Percentiles rank a stretch among this genome's conserved stretches.
These are phyloP conservation scores for Tribolium castaneum DNA, from an alignment of 1,140 invertebrate species.

Conservation along the genomic window DNA sequence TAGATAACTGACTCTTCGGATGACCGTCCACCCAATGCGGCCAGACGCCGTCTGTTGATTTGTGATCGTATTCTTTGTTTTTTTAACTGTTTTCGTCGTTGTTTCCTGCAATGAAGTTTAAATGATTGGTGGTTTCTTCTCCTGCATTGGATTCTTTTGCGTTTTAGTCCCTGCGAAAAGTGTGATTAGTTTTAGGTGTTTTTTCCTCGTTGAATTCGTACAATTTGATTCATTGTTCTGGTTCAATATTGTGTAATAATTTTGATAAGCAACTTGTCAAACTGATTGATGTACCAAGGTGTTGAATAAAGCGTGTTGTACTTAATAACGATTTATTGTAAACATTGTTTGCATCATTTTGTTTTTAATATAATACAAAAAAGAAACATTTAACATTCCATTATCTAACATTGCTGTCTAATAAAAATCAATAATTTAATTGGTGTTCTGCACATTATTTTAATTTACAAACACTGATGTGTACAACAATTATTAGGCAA, in stretches of 20 bases:
- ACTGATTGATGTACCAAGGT: background rate
- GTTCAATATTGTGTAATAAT: background rate
- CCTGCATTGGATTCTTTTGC: background rate
- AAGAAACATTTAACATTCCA: constrained; percentile 62
- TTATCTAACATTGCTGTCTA: constrained; percentile 59
- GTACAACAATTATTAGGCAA: constrained; percentile 56
- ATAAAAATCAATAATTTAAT: constrained; percentile 58
- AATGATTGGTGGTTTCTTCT: background rate
- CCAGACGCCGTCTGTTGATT: background rate
- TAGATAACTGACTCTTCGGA: constrained; percentile 19
- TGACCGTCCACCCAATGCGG: background rate
- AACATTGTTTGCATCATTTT: constrained; percentile 57
- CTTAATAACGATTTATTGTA: constrained; percentile 57
- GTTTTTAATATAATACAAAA: constrained; percentile 61
- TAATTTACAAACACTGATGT: constrained; percentile 52
- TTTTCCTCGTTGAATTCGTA: background rate
- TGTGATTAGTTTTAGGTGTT: background rate
- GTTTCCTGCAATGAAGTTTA: background rate
- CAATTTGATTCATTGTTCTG: constrained; percentile 25
- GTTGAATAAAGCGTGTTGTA: constrained; percentile 8
- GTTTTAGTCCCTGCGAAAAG: background rate
- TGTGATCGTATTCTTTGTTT: background rate
- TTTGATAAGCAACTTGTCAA: constrained; percentile 13
- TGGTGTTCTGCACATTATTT: constrained; percentile 62
- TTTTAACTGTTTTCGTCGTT: background rate